Conservation (phyloP, 2,113 vertebrate species). For the Labrus mixtus region DNA sequence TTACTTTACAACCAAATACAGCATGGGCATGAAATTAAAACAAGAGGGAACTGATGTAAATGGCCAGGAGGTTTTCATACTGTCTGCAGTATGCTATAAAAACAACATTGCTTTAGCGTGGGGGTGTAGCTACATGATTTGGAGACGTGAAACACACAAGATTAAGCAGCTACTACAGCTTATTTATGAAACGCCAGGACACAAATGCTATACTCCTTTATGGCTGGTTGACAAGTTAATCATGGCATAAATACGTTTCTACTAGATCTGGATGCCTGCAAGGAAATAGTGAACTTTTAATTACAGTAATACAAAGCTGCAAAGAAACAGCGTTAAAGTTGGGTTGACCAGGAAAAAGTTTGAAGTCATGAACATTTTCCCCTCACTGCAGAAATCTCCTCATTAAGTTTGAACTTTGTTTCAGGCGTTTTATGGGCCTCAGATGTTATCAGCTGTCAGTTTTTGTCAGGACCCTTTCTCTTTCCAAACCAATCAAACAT, state of each 20-base stretch:
- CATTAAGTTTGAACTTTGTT: neutral
- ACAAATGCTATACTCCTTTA: neutral
- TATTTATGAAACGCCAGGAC: constrained; percentile 6
- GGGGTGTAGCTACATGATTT: constrained; percentile 15
- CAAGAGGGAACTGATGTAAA: constrained; percentile 1
- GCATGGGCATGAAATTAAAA: neutral
- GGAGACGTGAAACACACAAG: neutral
- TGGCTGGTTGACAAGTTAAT: neutral
- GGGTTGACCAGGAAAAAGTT: neutral
- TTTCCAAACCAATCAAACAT: too few species aligned
- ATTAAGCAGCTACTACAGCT: neutral
- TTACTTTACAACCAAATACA: neutral
- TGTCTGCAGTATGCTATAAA: neutral
- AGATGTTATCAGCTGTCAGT: too few species aligned
- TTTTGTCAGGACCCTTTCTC: too few species aligned
- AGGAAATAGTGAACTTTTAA: neutral
- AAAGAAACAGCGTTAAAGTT: neutral
- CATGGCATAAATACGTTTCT: neutral
- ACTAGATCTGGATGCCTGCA: neutral
- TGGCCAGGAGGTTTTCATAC: neutral
- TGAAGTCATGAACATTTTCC: neutral
- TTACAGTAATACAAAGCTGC: neutral
- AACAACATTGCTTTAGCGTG: constrained; percentile 9
- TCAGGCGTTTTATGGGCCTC: too few species aligned
- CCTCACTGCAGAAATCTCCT: neutral